Evolutionary conservation across 1,140 invertebrate genomes (phyloP).

Genomic region (Coenobita brevimanus): DNA sequence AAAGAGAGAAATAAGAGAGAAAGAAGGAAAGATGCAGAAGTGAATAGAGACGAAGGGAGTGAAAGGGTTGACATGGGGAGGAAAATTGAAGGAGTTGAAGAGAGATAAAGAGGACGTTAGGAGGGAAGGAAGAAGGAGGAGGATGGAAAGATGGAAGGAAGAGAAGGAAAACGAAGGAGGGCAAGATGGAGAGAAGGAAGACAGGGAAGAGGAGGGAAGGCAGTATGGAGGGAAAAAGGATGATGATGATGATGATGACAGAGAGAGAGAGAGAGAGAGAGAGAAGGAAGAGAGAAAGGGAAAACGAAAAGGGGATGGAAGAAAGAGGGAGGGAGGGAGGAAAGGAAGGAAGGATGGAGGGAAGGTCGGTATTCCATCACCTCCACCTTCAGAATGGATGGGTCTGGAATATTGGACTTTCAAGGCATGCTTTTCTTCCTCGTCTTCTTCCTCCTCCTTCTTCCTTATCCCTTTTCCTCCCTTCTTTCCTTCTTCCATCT

Average conservation of each 20-base stretch:
- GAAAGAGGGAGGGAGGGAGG: neutral
- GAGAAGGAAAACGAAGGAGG: too few species aligned
- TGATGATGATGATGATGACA: too few species aligned
- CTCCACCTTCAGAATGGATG: too few species aligned
- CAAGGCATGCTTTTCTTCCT: neutral
- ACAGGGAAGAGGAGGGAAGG: too few species aligned
- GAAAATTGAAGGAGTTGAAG: neutral
- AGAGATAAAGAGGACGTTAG: neutral
- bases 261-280: constrained; percentile 10
- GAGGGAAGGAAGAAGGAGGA: too few species aligned
- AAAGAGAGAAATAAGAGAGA: too few species aligned
- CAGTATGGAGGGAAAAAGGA: too few species aligned
- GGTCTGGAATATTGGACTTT: neutral
- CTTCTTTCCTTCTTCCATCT: neutral
- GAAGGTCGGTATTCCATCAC: neutral
- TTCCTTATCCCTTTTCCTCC: neutral
- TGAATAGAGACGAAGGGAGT: too few species aligned
- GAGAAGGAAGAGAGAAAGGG: neutral
- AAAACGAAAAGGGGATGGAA: neutral
- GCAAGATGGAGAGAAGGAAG: too few species aligned
- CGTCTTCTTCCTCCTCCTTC: neutral
- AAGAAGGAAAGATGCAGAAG: too few species aligned
- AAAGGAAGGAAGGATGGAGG: neutral
- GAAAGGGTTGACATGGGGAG: neutral
- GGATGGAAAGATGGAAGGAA: too few species aligned